A percentile compares a stretch with the other conserved stretches of the same genome.
These are phyloP conservation scores for Lampris megalopsis DNA, from an alignment of 2,113 vertebrate species.

Conservation along the genomic window DNA sequence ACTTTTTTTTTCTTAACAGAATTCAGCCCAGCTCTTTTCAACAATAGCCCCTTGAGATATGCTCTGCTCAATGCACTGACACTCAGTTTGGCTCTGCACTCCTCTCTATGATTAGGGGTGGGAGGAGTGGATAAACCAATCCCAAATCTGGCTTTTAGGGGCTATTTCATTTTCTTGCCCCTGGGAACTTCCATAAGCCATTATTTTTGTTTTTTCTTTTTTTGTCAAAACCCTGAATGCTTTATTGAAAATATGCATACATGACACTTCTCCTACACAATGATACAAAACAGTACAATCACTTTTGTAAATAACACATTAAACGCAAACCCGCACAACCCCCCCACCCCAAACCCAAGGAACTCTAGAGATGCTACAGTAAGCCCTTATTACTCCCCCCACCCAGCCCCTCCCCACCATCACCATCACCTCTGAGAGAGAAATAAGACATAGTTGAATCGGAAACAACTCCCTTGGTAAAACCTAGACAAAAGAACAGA, in stretches of 20 bases:
- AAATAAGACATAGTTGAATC: slow-evolving; percentile 75
- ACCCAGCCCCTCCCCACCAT: slow-evolving; percentile 49
- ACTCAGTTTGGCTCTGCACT: slow-evolving; percentile 5
- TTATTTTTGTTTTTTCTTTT: slow-evolving; percentile 4
- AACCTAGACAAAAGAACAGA: slow-evolving; percentile 66
- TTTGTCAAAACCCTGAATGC: slow-evolving; percentile 84
- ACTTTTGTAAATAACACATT: slow-evolving; percentile 80
- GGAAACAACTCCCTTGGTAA: slow-evolving; percentile 68
- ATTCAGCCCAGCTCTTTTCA: slow-evolving; percentile 12
- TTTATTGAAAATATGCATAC: slow-evolving; percentile 89
- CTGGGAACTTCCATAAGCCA: slow-evolving; percentile 59
- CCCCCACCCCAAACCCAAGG: slow-evolving; percentile 54
- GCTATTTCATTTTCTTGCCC: slow-evolving; percentile 36
- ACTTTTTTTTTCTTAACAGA: slow-evolving; percentile 26
- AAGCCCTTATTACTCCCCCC: slow-evolving; percentile 68
- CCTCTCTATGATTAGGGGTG: background rate
- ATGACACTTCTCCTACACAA: slow-evolving; percentile 86
- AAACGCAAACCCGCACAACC: slow-evolving; percentile 63
- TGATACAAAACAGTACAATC: slow-evolving; percentile 88
- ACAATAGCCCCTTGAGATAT: slow-evolving; percentile 15
- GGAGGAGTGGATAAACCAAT: slow-evolving; percentile 4
- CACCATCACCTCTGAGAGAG: slow-evolving; percentile 58
- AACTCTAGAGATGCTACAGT: slow-evolving; percentile 74
- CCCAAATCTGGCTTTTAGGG: background rate
- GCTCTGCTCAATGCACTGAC: slow-evolving; percentile 37